These are phyloP conservation scores for Cecidostiba fungosa DNA, from an alignment of 2,888 invertebrate genomes.

Conservation along the genomic window DNA sequence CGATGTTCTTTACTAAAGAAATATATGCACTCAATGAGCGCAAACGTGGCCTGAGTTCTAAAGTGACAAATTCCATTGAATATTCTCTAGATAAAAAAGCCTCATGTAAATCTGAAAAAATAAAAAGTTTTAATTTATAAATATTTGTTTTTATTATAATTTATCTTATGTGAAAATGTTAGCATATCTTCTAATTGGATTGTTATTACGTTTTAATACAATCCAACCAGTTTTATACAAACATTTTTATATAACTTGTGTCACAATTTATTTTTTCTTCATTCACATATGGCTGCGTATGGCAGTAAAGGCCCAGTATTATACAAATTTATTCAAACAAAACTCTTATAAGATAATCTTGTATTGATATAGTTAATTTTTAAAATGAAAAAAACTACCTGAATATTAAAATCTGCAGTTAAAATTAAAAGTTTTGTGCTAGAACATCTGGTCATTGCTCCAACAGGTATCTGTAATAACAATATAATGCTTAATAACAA, in stretches of 20 bases:
- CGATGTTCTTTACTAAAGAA: constrained; percentile 66
- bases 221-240: background rate
- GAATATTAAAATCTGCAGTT: constrained; percentile 26
- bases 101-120: constrained; percentile 41
- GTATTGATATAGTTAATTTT: background rate
- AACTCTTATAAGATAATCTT: constrained; percentile 8
- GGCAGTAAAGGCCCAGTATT: background rate
- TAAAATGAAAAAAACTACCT: constrained; percentile 38
- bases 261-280: background rate
- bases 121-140: background rate
- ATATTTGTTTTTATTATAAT: background rate
- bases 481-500: constrained; percentile 7
- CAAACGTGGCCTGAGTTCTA: constrained; percentile 75
- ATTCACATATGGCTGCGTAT: constrained; percentile 1
- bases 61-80: constrained; percentile 69
- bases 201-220: background rate
- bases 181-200: background rate
- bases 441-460: constrained; percentile 60
- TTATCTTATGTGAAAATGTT: no score
- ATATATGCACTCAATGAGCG: constrained; percentile 75
- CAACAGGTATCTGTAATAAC: constrained; percentile 34
- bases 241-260: constrained; percentile 24
- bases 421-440: constrained; percentile 36
- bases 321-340: background rate
- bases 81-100: constrained; percentile 23